Evolutionary conservation across 2,797 vertebrate species (phyloP).

Genomic region (Neomorphus geoffroyi): DNA sequence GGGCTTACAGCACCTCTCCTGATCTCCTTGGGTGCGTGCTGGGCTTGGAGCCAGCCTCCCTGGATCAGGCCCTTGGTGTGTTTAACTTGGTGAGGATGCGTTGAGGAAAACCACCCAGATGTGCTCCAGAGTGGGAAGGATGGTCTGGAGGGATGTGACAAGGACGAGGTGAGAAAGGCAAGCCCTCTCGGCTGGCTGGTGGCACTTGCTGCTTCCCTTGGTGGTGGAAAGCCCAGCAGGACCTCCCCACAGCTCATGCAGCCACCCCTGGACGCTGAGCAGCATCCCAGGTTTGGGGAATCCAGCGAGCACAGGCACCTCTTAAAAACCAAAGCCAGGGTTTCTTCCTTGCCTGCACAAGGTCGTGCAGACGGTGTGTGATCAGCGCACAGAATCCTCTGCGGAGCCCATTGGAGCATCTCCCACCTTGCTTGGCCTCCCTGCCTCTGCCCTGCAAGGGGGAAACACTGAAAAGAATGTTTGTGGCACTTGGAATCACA

Average conservation of each 20-base stretch:
- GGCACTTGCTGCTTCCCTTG: not conserved
- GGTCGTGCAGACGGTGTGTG: too few relatives aligned
- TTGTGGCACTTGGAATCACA: not conserved
- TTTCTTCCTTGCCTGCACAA: not conserved
- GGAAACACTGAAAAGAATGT: rapidly evolving
- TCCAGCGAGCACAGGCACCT: not conserved
- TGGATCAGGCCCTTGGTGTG: not conserved
- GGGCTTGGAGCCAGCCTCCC: not conserved
- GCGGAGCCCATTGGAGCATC: not conserved
- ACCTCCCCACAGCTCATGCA: rapidly evolving
- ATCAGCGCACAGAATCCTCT: not conserved
- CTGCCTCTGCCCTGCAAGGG: rapidly evolving
- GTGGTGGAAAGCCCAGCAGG: not conserved
- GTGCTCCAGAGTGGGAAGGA: not conserved
- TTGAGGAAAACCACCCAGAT: not conserved
- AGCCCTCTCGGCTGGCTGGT: not conserved
- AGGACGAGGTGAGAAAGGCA: not conserved
- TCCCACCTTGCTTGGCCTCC: rapidly evolving
- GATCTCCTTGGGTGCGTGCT: not conserved
- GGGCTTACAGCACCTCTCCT: not conserved
- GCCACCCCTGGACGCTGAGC: not conserved
- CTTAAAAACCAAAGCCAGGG: not conserved
- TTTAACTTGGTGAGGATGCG: too few relatives aligned
- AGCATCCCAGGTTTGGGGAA: not conserved
- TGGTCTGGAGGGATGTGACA: rapidly evolving